These are phyloP conservation scores for Brachionus plicatilis DNA, from an alignment of 1,140 invertebrate genomes.

Conservation along the genomic window DNA sequence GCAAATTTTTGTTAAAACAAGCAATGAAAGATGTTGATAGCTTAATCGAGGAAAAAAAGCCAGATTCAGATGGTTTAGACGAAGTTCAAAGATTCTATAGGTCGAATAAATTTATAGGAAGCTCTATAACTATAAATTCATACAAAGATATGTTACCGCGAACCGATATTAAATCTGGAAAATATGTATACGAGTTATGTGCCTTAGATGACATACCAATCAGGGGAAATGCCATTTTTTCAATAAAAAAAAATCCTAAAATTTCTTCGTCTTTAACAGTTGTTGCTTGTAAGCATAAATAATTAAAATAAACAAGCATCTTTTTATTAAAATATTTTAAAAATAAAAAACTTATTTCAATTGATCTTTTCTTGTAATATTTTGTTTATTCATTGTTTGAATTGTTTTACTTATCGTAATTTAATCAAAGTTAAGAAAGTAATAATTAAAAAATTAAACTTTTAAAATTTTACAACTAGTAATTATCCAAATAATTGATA, in stretches of 20 bases:
- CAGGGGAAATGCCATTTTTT: not conserved
- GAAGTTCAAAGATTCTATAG: constrained; percentile 5
- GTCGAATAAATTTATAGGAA: constrained; percentile 30
- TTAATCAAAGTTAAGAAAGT: no score
- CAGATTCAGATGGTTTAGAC: not conserved
- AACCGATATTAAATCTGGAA: constrained; percentile 15
- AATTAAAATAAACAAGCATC: not conserved
- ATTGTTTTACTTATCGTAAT: no score
- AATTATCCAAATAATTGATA: no score
- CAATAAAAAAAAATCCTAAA: not conserved
- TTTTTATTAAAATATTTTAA: not conserved
- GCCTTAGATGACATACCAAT: not conserved
- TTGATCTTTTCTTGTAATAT: no score
- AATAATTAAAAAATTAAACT: no score
- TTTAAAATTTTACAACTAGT: no score
- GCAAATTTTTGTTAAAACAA: not conserved
- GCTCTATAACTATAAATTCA: constrained; percentile 4
- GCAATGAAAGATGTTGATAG: not conserved
- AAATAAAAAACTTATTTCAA: no score
- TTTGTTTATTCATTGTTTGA: no score
- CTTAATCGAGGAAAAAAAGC: not conserved
- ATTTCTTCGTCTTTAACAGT: not conserved
- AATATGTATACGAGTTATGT: not conserved
- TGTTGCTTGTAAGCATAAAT: not conserved
- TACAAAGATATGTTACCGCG: not conserved